Evolutionary conservation across 2,113 vertebrate species (phyloP).

Genomic region (Caretta caretta): DNA sequence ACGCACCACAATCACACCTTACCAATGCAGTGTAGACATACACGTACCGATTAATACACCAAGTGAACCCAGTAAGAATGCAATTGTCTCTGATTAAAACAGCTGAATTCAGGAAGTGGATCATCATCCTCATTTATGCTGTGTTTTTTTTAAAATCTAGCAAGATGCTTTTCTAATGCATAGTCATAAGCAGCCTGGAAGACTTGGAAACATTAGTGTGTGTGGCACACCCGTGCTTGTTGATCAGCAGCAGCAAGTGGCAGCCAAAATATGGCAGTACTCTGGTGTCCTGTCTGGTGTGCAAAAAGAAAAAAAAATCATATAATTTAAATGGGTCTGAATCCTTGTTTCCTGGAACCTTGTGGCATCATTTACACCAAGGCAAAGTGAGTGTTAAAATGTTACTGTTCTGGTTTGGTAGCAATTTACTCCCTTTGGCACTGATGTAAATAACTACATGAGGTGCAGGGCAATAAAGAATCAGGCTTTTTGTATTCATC

Average conservation of each 20-base stretch:
- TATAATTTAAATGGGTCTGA: not conserved
- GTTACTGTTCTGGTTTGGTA: not conserved
- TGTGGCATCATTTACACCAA: not conserved
- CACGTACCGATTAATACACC: rapidly evolving
- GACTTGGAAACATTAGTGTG: not conserved
- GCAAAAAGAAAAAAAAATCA: rapidly evolving
- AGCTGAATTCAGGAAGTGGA: not conserved
- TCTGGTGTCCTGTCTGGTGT: not conserved
- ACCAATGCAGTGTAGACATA: too few relatives aligned
- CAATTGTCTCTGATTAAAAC: not conserved
- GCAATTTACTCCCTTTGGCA: not conserved
- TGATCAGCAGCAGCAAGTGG: not conserved
- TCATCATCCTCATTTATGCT: not conserved
- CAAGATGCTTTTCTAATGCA: not conserved
- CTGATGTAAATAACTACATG: rapidly evolving
- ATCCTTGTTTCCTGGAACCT: not conserved
- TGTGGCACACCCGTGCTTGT: not conserved
- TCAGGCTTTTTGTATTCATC: not conserved
- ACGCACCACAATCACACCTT: too few relatives aligned
- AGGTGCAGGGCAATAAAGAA: rapidly evolving
- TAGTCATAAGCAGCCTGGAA: not conserved
- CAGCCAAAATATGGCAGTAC: not conserved
- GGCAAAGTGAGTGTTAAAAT: not conserved
- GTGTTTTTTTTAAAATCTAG: not conserved
- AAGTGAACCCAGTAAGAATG: rapidly evolving